phyloP scores from a whole-genome alignment of 2,113 vertebrate species.

The Litocranius walleri region DNA sequence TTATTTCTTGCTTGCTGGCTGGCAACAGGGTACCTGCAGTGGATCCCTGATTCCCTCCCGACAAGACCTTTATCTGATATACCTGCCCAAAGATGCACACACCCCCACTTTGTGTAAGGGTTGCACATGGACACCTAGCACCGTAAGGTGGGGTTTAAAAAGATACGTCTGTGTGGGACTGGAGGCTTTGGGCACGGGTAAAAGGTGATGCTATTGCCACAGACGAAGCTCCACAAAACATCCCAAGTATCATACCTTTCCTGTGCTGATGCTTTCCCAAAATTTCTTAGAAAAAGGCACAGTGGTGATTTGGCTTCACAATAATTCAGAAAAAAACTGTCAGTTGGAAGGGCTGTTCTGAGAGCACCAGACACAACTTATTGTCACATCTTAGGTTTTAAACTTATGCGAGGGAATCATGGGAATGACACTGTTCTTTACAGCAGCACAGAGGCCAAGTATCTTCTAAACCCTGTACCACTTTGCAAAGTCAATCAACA shows the following conservation, averaged over 20 bases:
- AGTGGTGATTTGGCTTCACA: not conserved
- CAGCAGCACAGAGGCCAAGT: not conserved
- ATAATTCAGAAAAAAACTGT: not conserved
- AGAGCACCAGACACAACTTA: not conserved
- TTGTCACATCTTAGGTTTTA: not conserved
- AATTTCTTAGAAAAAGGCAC: not conserved
- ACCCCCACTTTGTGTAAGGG: not conserved
- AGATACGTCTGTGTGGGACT: too few relatives aligned
- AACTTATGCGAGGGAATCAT: not conserved
- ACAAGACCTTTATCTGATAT: not conserved
- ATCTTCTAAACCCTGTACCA: not conserved
- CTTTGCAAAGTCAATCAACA: not conserved
- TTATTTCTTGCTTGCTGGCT: not conserved
- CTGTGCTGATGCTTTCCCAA: not conserved
- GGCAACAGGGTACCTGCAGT: not conserved
- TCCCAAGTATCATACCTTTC: too few relatives aligned
- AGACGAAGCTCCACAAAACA: not conserved
- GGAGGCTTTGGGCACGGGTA: not conserved
- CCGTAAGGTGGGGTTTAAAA: not conserved
- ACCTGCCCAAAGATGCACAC: not conserved
- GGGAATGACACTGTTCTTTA: not conserved
- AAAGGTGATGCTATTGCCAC: not conserved
- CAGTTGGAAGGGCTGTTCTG: not conserved
- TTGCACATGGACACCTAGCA: not conserved
- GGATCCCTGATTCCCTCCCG: not conserved